Conservation (phyloP, 2,888 invertebrate genomes). For the Diadromus collaris region DNA sequence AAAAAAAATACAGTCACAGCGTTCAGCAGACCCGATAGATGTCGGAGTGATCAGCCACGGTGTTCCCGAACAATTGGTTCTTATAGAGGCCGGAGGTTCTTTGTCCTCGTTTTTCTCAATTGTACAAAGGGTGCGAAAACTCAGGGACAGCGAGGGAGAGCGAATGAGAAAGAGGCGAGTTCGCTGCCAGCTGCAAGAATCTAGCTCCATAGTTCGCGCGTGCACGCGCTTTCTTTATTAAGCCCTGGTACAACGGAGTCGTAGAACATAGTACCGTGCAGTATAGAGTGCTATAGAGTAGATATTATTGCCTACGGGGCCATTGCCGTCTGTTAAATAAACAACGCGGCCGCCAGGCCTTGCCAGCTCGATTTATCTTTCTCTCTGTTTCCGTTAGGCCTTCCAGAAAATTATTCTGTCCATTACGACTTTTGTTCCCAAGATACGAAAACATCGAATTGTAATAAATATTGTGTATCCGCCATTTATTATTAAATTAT, state of each 20-base stretch:
- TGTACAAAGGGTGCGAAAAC: conserved; percentile 52
- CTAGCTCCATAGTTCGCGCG: conserved; percentile 10
- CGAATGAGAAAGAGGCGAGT: conserved; percentile 17
- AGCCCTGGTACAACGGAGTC: conserved; percentile 10
- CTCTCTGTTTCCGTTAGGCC: conserved; percentile 6
- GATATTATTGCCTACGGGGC: conserved; percentile 40
- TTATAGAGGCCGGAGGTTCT: conserved; percentile 37
- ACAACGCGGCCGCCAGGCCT: conserved; percentile 27
- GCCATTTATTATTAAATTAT: too few relatives aligned
- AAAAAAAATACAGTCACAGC: not conserved
- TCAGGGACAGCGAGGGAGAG: conserved; percentile 30
- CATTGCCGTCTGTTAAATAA: conserved; percentile 41
- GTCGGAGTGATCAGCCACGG: conserved; percentile 15
- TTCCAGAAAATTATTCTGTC: not conserved
- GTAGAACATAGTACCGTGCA: not conserved
- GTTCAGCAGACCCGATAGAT: not conserved
- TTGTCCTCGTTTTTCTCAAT: conserved; percentile 51
- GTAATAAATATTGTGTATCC: too few relatives aligned
- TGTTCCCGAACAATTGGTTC: conserved; percentile 47
- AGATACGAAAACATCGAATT: too few relatives aligned
- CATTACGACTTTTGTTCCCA: not conserved
- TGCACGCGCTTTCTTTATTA: conserved; percentile 37
- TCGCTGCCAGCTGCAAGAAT: conserved; percentile 50
- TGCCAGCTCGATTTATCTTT: conserved; percentile 26
- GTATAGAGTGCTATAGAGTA: conserved; percentile 2